Evolutionary conservation across 2,113 vertebrate species (phyloP), one percentile per base, ranked within the genome.

Genomic region (Nyctibius bracteatus): DNA sequence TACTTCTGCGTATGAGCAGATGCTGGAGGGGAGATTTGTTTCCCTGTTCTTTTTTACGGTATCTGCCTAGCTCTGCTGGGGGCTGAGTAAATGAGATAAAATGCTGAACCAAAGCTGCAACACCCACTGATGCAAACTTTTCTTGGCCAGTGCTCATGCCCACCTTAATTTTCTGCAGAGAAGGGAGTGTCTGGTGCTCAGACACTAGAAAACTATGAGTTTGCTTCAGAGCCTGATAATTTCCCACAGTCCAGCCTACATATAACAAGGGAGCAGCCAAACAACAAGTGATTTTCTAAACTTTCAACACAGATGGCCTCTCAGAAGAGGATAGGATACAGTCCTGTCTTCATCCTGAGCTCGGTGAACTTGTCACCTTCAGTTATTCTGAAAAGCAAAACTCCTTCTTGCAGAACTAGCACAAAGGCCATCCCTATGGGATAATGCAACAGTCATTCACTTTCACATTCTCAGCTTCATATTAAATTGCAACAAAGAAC

Each of bases 31-130:
- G 41, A 80, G 84, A 93, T 95, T 91, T 95, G 91, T 97, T 96
- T 96, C 91, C 73, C 78, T 75, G 8, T 85, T 88, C 66, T 54
- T 85, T 91, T n/a, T n/a, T n/a, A 62, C 62, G 80, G 81, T 85
- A 77, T 83, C 68, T 94, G 78, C 93, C 78, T 80, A 46, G 74
- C 94, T 90, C 74, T 58, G 77, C 84, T 94, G 93, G 91, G 94
- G 57, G 86, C 93, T 96, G 87, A 96, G 54, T 87, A 86, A 96
- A 95, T 79, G 93, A 95, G 95, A 94, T 93, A 96, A 97, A 97
- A 95, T 44, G 78, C 78, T 86, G 84, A 94, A 94, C 28, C 70
- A 88, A 92, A 96, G 81, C 83, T 91, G 84, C 95, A 92, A 85
- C 91, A 94, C 65, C 89, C 84, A 87, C 91, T 92, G 84, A 91